A percentile compares a stretch with the other conserved stretches of the same genome.
phyloP scores from a whole-genome alignment of 53 echinoderm and acorn worm genomes.

The Echinometra lucunter region DNA sequence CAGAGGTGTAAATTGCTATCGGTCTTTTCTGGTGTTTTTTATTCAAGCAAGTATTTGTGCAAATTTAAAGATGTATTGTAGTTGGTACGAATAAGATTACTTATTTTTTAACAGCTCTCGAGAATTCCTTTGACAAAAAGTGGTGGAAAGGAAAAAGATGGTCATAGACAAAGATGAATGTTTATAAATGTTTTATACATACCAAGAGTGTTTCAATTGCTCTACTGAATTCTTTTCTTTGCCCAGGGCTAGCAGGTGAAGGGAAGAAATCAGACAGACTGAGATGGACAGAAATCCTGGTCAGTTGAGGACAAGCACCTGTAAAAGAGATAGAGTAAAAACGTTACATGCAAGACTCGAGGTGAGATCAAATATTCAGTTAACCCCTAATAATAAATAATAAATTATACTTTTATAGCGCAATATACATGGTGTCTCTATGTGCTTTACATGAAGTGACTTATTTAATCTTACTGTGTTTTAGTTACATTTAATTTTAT shows the following conservation, averaged over 20 bases:
- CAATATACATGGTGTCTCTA: no score
- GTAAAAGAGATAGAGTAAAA: background rate
- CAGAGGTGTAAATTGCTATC: no score
- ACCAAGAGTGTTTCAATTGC: conserved; percentile 60
- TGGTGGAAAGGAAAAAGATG: background rate
- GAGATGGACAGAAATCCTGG: conserved; percentile 47
- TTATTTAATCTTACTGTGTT: no score
- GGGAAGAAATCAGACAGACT: conserved; percentile 67
- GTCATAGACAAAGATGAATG: background rate
- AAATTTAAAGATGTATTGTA: background rate
- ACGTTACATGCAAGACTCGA: background rate
- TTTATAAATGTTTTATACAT: background rate
- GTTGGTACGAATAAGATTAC: background rate
- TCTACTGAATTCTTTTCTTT: conserved; percentile 57
- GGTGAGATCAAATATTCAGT: background rate
- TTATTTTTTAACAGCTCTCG: background rate
- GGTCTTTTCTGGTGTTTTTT: background rate
- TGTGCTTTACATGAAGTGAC: no score
- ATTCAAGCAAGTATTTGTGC: background rate
- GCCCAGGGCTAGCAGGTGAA: conserved; percentile 60
- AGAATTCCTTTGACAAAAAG: background rate
- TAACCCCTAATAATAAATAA: background rate
- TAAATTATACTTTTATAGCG: no score
- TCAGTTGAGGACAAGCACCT: conserved; percentile 69
- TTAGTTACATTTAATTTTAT: no score